Percentiles rank a stretch among this genome's conserved stretches.
Evolutionary conservation across 2,797 vertebrate species (phyloP).

Genomic region (Trematomus bernacchii): DNA sequence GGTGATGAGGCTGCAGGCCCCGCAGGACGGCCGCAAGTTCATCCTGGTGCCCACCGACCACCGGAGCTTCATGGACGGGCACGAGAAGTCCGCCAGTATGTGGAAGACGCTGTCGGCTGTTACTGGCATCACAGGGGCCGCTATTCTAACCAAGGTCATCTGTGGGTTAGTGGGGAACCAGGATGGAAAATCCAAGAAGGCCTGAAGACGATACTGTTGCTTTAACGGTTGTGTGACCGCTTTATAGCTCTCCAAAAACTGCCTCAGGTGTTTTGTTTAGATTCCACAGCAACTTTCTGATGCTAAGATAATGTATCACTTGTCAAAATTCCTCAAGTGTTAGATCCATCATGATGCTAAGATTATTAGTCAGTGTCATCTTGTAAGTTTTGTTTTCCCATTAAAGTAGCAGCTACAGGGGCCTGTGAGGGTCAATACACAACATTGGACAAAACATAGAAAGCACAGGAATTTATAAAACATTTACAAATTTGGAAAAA

Average conservation of each 20-base stretch:
- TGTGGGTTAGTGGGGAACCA: constrained; percentile 36
- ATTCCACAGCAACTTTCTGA: neutral
- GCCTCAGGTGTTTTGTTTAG: neutral
- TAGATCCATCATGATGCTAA: neutral
- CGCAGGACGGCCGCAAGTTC: constrained; percentile 74
- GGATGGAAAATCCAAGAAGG: constrained; percentile 47
- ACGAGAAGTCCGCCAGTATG: constrained; percentile 75
- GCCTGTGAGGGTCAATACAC: neutral
- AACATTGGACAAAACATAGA: neutral
- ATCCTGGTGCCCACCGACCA: constrained; percentile 76
- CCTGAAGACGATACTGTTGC: neutral
- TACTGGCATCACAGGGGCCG: constrained; percentile 71
- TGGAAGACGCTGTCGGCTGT: constrained; percentile 76
- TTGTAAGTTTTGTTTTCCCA: neutral
- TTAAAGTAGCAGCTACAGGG: neutral
- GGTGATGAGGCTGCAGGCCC: constrained; percentile 79
- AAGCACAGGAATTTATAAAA: neutral
- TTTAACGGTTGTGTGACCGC: neutral
- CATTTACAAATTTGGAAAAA: neutral
- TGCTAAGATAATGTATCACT: neutral
- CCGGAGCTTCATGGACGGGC: constrained; percentile 78
- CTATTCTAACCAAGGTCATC: constrained; percentile 65
- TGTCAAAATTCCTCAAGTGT: neutral
- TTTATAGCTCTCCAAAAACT: neutral
- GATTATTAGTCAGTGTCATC: neutral